phyloP scores from a whole-genome alignment of 2,113 vertebrate species.

The Ptyas mucosa region DNA sequence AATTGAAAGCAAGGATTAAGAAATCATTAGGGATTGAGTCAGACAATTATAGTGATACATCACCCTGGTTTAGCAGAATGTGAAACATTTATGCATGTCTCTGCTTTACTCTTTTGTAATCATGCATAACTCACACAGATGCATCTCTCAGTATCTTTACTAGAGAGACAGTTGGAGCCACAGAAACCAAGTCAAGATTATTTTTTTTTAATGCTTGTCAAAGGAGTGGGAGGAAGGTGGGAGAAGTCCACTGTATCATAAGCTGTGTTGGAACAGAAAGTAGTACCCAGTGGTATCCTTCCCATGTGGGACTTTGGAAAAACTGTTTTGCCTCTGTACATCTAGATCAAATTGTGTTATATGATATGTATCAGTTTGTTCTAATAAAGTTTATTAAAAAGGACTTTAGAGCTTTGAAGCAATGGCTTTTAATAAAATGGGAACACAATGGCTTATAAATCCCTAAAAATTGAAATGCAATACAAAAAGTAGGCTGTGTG shows the following conservation, averaged over 20 bases:
- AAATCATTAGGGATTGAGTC: neutral
- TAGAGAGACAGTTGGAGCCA: neutral
- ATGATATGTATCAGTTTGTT: neutral
- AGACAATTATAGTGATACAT: neutral
- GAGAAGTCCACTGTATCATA: neutral
- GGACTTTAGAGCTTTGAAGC: neutral
- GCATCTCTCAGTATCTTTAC: neutral
- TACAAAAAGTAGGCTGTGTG: neutral
- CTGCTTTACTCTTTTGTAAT: neutral
- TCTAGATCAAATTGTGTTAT: neutral
- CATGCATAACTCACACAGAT: neutral
- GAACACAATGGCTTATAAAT: neutral
- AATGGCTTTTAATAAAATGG: neutral
- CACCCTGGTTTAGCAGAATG: neutral
- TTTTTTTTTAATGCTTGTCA: neutral
- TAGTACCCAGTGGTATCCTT: neutral
- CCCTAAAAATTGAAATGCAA: neutral
- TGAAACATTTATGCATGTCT: neutral
- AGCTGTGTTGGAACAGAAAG: neutral
- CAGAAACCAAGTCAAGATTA: neutral
- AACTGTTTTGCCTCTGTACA: neutral
- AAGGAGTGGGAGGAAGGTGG: neutral
- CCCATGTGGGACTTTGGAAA: neutral
- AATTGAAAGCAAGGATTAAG: neutral
- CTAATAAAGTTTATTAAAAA: neutral